Evolutionary conservation across 2,888 invertebrate genomes (phyloP).

Genomic region (Pandemis corylana): DNA sequence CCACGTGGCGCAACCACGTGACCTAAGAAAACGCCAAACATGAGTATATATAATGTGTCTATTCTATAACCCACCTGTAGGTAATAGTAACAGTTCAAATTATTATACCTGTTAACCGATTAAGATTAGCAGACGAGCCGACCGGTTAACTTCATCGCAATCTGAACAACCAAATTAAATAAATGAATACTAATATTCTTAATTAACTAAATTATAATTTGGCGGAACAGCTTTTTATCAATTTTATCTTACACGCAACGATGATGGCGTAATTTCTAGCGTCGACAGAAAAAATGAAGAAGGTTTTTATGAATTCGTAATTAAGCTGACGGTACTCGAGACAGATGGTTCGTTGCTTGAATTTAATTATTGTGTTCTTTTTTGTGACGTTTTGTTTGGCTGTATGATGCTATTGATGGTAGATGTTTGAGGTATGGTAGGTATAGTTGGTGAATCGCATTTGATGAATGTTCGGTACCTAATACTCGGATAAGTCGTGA

Average conservation of each 20-base stretch:
- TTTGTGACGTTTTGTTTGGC: neutral
- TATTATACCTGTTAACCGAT: neutral
- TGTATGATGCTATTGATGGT: neutral
- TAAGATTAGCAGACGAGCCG: conserved; percentile 5
- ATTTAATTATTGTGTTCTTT: neutral
- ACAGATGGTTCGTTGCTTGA: conserved; percentile 2
- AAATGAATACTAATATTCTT: conserved; percentile 4
- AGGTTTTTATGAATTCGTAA: conserved; percentile 19
- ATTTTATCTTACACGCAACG: neutral
- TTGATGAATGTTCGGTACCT: neutral
- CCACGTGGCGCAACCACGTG: neutral
- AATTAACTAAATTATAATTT: neutral
- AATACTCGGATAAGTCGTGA: neutral
- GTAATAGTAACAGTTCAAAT: neutral
- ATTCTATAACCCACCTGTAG: neutral
- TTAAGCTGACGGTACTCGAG: conserved; percentile 1
- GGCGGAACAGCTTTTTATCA: neutral
- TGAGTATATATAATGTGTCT: neutral
- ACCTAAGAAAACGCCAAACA: neutral
- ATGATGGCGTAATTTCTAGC: conserved; percentile 16
- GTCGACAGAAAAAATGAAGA: conserved; percentile 14
- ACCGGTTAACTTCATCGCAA: conserved; percentile 11
- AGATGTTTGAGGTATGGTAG: neutral
- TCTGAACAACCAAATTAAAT: conserved; percentile 1
- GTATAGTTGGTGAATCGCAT: neutral